phyloP scores from a whole-genome alignment of 2,113 vertebrate genomes.

The Chiloscyllium plagiosum region DNA sequence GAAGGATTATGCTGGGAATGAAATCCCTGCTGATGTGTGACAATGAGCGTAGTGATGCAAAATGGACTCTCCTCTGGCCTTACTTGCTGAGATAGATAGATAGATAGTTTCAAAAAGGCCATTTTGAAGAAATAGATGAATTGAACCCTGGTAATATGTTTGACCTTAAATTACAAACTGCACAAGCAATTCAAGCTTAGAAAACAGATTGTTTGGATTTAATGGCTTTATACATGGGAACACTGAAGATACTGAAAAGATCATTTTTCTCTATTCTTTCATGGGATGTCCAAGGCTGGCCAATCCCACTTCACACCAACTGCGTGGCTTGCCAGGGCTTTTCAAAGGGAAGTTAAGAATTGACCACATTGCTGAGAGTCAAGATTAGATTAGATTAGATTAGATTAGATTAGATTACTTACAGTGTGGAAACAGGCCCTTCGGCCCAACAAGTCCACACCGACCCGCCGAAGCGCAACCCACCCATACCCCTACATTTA shows the following conservation, averaged over 20 bases:
- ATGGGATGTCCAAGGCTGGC: no score
- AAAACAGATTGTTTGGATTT: background rate
- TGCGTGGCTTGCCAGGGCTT: no score
- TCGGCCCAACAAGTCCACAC: no score
- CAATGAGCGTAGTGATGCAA: background rate
- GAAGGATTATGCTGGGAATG: background rate
- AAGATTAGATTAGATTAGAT: no score
- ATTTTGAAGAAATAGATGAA: background rate
- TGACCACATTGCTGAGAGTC: no score
- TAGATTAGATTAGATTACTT: no score
- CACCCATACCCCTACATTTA: no score
- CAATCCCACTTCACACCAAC: no score
- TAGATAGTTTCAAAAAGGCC: background rate
- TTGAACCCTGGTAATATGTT: background rate
- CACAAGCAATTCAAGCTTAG: background rate
- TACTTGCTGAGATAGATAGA: background rate
- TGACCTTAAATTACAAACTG: background rate
- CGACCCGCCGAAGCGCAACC: no score
- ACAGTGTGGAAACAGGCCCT: no score
- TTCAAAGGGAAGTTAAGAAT: no score
- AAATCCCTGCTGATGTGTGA: background rate
- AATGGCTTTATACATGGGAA: background rate
- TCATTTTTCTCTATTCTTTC: no score
- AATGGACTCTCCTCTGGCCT: background rate
- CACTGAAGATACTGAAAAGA: background rate